These are phyloP conservation scores for Sebastes jordani DNA, from an alignment of 2,797 vertebrate genomes.

Conservation along the genomic window DNA sequence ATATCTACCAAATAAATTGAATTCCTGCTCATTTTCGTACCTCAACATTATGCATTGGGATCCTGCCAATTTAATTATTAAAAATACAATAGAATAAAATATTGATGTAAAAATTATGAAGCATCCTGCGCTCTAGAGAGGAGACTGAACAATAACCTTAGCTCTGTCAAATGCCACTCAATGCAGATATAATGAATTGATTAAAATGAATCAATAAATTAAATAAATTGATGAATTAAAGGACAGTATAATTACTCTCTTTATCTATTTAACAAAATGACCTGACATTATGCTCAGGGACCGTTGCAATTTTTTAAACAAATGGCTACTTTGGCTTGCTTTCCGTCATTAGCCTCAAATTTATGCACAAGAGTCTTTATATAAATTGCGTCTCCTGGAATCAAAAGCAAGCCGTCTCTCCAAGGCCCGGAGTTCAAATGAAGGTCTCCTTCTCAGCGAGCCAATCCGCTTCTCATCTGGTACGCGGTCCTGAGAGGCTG, in stretches of 20 bases:
- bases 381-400: constrained; percentile 26
- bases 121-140: not conserved
- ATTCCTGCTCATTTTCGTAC: not conserved
- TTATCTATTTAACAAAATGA: not conserved
- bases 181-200: not conserved
- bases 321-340: constrained; percentile 28
- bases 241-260: not conserved
- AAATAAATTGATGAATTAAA: not conserved
- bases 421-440: constrained; percentile 42
- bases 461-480: constrained; percentile 29
- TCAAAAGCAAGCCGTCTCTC: constrained; percentile 27
- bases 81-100: not conserved
- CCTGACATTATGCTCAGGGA: not conserved
- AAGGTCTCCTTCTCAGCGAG: constrained; percentile 33
- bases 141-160: too few species aligned
- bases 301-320: not conserved
- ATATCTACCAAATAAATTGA: not conserved
- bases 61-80: not conserved
- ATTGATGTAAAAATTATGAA: not conserved
- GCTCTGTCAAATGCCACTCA: not conserved
- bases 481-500: constrained; percentile 36
- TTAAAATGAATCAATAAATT: not conserved
- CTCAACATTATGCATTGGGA: not conserved
- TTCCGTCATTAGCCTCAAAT: constrained; percentile 16
- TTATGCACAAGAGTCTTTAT: constrained; percentile 13